Base-by-base conservation (phyloP, 2,797 vertebrate species). In the Hapalemur alaotrensis region DNA sequence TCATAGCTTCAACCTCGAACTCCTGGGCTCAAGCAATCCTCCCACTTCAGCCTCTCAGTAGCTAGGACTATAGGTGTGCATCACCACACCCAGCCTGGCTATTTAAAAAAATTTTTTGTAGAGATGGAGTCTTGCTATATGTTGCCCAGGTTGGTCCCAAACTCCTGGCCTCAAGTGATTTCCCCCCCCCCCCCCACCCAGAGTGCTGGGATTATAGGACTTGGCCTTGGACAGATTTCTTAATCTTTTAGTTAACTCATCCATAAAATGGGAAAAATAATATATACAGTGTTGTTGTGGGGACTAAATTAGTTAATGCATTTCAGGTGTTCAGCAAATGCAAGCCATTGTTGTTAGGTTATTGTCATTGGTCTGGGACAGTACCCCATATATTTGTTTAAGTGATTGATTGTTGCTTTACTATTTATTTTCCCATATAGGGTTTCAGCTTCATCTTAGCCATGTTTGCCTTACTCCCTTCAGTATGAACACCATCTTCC, bases 401-500 rank as follows among this genome's bases (percentile, higher is more conserved):
- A 92, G 76, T 38, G 46, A 91, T 30, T 54, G 38, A 32, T 50
- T 46, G 9, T 7, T 65, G 78, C 69, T 95, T 94, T 69, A 38
- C 32, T 41, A 0, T 87, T 86, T 83, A 41, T 38, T 90, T 80
- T 63, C 67, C 48, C 35, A 17, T 18, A 30, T 82, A 57, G 43
- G 32, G 14, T 52, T 96, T 88, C 12, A 43, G 65, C 76, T 91
- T 95, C 69, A 48, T 95, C 23, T 81, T 86, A 88, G 54, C 38
- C 30, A 17, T 17, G 38, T 70, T 92, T 89, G 9, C 69, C 30
- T 91, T 75, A 38, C 65, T 23, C 35, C 48, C 84, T 94, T 91
- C 65, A 63, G 85, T 81, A 82, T 96, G 48, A 67, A 90, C 38
- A 93, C 69, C 54, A 75, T 43, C 78, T 17, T 95, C 52, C 94